Evolutionary conservation across 2,797 vertebrate genomes (phyloP).

Genomic region (Syngnathus rostellatus): DNA sequence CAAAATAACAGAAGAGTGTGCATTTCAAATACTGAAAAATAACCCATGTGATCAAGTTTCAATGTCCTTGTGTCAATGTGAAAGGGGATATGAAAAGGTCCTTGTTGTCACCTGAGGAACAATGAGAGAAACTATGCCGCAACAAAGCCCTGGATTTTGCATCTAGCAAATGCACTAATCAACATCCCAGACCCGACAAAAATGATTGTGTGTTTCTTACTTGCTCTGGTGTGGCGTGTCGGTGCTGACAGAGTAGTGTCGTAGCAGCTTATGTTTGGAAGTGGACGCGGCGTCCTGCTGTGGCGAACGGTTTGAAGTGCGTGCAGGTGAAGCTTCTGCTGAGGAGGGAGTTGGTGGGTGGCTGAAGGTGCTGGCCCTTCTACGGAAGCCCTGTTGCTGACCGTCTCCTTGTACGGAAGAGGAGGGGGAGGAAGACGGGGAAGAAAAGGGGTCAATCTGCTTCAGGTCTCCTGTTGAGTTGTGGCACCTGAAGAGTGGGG

Average conservation of each 20-base stretch:
- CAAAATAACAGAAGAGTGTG: not conserved
- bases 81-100: not conserved
- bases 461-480: constrained; percentile 79
- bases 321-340: constrained; percentile 43
- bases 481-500: constrained; percentile 49
- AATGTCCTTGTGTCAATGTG: not conserved
- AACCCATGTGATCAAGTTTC: not conserved
- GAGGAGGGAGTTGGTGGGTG: constrained; percentile 70
- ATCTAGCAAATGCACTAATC: not conserved
- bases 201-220: constrained; percentile 63
- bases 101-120: not conserved
- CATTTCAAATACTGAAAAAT: not conserved
- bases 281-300: constrained; percentile 64
- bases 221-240: constrained; percentile 87
- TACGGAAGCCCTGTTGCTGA: constrained; percentile 71
- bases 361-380: constrained; percentile 84
- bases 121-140: not conserved
- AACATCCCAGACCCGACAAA: not conserved
- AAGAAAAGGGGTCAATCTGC: constrained; percentile 46
- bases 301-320: constrained; percentile 19
- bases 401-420: constrained; percentile 41
- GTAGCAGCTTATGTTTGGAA: constrained; percentile 83
- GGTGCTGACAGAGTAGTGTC: constrained; percentile 96
- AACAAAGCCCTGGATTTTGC: not conserved
- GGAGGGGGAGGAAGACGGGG: constrained; percentile 29